phyloP scores from a whole-genome alignment of 2,113 vertebrate genomes.

The Zapornia atra region DNA sequence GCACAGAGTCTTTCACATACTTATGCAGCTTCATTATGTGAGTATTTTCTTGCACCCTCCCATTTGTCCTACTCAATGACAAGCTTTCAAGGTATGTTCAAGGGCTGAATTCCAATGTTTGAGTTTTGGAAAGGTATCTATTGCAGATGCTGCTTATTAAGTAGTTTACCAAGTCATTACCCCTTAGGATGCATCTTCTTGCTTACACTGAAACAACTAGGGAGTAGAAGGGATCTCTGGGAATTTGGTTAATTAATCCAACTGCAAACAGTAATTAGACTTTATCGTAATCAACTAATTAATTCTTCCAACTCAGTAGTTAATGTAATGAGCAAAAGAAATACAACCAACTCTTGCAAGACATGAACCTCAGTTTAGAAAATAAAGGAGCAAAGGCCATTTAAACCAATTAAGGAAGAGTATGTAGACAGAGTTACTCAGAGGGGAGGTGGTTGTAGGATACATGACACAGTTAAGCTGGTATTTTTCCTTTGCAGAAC shows the following conservation, averaged over 20 bases:
- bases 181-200: conserved; percentile 37
- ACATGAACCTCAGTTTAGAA: conserved; percentile 2
- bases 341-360: conserved; percentile 14
- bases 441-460: not conserved
- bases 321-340: conserved; percentile 51
- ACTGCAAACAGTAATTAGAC: conserved; percentile 68
- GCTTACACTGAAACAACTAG: conserved; percentile 3
- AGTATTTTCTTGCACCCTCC: not conserved
- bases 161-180: conserved; percentile 59
- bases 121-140: conserved; percentile 16
- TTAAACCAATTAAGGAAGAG: conserved; percentile 34
- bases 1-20: not conserved
- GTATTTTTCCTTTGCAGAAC: not conserved
- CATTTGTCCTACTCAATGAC: not conserved
- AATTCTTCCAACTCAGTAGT: conserved; percentile 65
- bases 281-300: conserved; percentile 61
- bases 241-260: conserved; percentile 66
- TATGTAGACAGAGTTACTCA: not conserved
- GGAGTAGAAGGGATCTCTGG: conserved; percentile 23
- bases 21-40: not conserved
- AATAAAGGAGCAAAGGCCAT: conserved; percentile 34
- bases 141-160: conserved; percentile 49
- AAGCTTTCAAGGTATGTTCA: not conserved
- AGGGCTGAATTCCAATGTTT: not conserved
- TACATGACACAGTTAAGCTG: not conserved